A percentile compares a stretch with the other conserved stretches of the same genome.
Conservation (phyloP, 2,888 invertebrate species). For the Lasioglossum morio region DNA sequence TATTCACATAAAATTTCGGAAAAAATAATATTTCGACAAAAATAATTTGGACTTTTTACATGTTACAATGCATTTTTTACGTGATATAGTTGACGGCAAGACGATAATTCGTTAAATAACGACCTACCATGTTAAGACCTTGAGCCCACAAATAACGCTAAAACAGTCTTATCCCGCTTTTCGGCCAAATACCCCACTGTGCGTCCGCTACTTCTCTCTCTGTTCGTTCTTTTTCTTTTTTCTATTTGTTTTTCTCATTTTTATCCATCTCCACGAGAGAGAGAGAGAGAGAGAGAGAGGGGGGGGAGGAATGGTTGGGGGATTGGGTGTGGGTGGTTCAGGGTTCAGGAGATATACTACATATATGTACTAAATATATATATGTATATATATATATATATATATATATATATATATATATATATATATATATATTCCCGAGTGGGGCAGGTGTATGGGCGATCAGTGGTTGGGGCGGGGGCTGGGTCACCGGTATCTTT, state of each 20-base stretch:
- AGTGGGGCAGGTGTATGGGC: background rate
- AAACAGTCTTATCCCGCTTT: too few species aligned
- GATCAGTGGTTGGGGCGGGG: background rate
- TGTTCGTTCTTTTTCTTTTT: slow-evolving; percentile 17
- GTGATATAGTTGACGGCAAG: too few species aligned
- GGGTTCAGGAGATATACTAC: background rate
- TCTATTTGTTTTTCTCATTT: background rate
- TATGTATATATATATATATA: too few species aligned
- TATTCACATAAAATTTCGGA: too few species aligned
- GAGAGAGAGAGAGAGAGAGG: background rate
- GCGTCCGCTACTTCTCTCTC: slow-evolving; percentile 29
- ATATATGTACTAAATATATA: slow-evolving; percentile 8
- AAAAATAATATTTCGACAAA: too few species aligned
- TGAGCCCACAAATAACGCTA: too few species aligned
- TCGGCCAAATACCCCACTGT: too few species aligned
- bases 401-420: too few species aligned
- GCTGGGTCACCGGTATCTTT: slow-evolving; percentile 45
- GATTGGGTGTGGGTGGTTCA: slow-evolving; percentile 1
- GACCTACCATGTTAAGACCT: too few species aligned
- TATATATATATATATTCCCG: slow-evolving; percentile 40
- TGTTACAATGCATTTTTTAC: too few species aligned
- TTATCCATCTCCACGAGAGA: slow-evolving; percentile 37
- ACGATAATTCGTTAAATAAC: too few species aligned
- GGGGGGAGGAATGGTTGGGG: background rate
- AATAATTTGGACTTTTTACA: too few species aligned